These are phyloP conservation scores for Heterodera carotae DNA, from an alignment of 1,140 invertebrate genomes.

Conservation along the genomic window DNA sequence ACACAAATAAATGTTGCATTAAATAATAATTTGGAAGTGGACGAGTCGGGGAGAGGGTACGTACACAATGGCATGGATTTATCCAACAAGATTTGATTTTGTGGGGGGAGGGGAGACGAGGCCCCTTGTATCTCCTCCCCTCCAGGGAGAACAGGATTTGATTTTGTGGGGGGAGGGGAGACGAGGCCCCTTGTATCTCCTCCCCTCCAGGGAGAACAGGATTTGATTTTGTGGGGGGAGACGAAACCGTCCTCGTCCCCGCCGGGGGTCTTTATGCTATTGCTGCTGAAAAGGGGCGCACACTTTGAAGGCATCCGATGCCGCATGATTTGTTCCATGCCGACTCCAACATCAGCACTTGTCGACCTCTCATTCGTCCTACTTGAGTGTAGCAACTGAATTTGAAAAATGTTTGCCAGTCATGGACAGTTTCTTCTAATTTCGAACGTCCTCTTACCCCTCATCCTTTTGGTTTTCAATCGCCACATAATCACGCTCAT, in stretches of 20 bases:
- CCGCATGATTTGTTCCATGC: slow-evolving; percentile 24
- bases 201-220: too few relatives aligned
- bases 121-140: too few relatives aligned
- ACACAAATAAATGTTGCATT: background rate
- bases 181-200: too few relatives aligned
- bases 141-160: too few relatives aligned
- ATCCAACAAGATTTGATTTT: too few relatives aligned
- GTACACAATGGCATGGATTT: too few relatives aligned
- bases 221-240: too few relatives aligned
- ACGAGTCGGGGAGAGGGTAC: background rate
- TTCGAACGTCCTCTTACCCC: slow-evolving; percentile 20
- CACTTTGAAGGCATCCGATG: slow-evolving; percentile 14
- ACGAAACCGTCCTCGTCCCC: too few relatives aligned
- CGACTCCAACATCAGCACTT: slow-evolving; percentile 45
- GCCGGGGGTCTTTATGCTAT: too few relatives aligned
- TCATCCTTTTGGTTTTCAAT: slow-evolving; percentile 32
- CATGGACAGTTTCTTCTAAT: background rate
- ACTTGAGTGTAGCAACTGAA: slow-evolving; percentile 45
- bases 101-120: too few relatives aligned
- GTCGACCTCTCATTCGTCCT: slow-evolving; percentile 32
- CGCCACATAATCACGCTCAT: slow-evolving; percentile 39
- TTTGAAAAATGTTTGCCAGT: background rate
- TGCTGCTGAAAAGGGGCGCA: background rate
- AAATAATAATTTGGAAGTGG: background rate
- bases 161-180: too few relatives aligned